Percentiles rank a stretch among this genome's conserved stretches.
Conservation (phyloP, 2,113 vertebrate species). For the Sardina pilchardus region DNA sequence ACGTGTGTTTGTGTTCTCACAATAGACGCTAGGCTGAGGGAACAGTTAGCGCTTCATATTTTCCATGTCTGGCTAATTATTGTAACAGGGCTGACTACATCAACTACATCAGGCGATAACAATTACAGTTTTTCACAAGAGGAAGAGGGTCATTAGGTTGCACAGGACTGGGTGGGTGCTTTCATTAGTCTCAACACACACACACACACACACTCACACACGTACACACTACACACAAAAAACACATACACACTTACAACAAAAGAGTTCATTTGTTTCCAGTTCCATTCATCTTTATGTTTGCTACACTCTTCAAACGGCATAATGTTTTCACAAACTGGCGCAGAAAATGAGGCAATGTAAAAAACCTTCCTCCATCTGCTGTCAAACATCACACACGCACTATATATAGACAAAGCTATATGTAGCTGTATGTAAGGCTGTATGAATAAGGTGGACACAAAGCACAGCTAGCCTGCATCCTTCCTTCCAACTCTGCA, state of each 20-base stretch:
- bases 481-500: not conserved
- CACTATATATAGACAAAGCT: not conserved
- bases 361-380: not conserved
- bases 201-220: not conserved
- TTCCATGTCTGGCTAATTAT: slow-evolving; percentile 23
- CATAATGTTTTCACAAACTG: not conserved
- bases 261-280: not conserved
- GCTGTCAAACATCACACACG: slow-evolving; percentile 9
- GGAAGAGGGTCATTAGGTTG: slow-evolving; percentile 7
- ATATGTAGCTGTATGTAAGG: not conserved
- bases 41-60: not conserved
- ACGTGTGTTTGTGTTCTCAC: not conserved
- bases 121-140: not conserved
- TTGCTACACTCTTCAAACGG: not conserved
- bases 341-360: not conserved
- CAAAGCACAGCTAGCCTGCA: not conserved
- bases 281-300: not conserved
- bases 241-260: not conserved
- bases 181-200: not conserved
- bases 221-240: not conserved
- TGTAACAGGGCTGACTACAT: not conserved
- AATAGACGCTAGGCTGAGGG: not conserved
- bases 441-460: not conserved
- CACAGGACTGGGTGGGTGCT: not conserved
- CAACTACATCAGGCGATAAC: not conserved